Percentiles rank a stretch among this genome's conserved stretches.
Conservation (phyloP, 2,888 invertebrate genomes). For the Amphipoea oculea region DNA sequence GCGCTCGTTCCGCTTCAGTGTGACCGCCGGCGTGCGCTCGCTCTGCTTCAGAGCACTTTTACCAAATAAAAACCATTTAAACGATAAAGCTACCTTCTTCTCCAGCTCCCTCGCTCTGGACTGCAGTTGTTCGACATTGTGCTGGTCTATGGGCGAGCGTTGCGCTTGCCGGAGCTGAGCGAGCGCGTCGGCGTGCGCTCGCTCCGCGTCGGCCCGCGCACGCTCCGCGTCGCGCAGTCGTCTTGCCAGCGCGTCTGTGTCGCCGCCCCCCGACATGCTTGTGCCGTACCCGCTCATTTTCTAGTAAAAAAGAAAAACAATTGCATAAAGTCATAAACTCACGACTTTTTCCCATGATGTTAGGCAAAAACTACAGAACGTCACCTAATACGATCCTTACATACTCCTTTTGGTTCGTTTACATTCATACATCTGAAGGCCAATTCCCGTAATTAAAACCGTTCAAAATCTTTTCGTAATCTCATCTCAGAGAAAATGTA, state of each 20-base stretch:
- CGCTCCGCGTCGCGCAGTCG: constrained; percentile 95
- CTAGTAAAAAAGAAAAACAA: constrained; percentile 65
- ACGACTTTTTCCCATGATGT: not conserved
- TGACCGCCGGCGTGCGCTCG: too few species aligned
- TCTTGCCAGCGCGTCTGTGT: constrained; percentile 91
- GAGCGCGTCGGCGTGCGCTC: constrained; percentile 94
- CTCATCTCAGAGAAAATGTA: too few species aligned
- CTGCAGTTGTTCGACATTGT: constrained; percentile 93
- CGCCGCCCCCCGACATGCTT: constrained; percentile 77
- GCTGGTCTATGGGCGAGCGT: constrained; percentile 85
- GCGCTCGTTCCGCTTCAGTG: too few species aligned
- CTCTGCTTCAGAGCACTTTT: not conserved
- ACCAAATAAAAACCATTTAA: not conserved
- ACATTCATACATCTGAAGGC: not conserved
- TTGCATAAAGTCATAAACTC: not conserved
- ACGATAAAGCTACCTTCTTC: constrained; percentile 93
- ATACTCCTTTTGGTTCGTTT: not conserved
- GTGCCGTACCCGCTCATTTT: constrained; percentile 86
- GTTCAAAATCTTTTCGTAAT: too few species aligned
- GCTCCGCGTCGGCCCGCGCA: constrained; percentile 94
- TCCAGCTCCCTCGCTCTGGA: constrained; percentile 97
- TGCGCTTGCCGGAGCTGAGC: constrained; percentile 91
- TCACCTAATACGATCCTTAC: too few species aligned
- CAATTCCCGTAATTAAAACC: too few species aligned
- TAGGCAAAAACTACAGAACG: not conserved